These are phyloP conservation scores for Villa cingulata DNA, from an alignment of 2,888 invertebrate genomes.

Conservation along the genomic window DNA sequence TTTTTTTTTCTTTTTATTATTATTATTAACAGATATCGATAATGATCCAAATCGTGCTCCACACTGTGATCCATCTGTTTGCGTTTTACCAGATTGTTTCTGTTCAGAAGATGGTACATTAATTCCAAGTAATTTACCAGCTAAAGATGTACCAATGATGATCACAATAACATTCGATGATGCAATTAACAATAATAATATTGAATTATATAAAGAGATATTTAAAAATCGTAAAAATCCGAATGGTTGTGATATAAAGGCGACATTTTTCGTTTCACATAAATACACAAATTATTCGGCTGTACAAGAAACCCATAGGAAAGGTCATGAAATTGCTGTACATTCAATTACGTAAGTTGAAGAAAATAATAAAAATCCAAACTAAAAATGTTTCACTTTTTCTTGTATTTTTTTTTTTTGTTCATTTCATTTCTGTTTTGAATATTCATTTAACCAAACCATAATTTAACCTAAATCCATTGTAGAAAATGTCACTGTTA, in stretches of 20 bases:
- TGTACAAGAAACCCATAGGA: constrained; percentile 79
- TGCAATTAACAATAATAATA: constrained; percentile 90
- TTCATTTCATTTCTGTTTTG: too few relatives aligned
- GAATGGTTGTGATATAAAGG: constrained; percentile 85
- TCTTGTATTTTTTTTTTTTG: background rate
- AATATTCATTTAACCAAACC: too few relatives aligned
- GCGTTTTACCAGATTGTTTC: constrained; percentile 84
- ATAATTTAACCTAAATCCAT: too few relatives aligned
- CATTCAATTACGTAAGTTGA: constrained; percentile 80
- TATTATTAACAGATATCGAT: constrained; percentile 60
- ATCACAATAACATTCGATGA: constrained; percentile 89
- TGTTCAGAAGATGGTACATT: constrained; percentile 84
- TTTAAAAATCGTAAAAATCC: constrained; percentile 85
- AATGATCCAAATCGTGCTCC: constrained; percentile 88
- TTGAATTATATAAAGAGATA: constrained; percentile 83
- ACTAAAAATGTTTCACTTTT: too few relatives aligned
- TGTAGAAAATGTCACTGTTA: too few relatives aligned
- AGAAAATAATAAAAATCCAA: background rate
- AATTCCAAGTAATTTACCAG: constrained; percentile 70
- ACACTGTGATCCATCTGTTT: constrained; percentile 73
- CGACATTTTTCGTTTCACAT: constrained; percentile 84
- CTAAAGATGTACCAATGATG: constrained; percentile 85
- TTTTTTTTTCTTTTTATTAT: too few relatives aligned
- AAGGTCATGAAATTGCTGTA: constrained; percentile 86
- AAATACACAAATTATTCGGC: constrained; percentile 89